A percentile compares a stretch with the other conserved stretches of the same genome.
Conservation (phyloP, 2,113 vertebrate genomes). For the Cisticola juncidis region DNA sequence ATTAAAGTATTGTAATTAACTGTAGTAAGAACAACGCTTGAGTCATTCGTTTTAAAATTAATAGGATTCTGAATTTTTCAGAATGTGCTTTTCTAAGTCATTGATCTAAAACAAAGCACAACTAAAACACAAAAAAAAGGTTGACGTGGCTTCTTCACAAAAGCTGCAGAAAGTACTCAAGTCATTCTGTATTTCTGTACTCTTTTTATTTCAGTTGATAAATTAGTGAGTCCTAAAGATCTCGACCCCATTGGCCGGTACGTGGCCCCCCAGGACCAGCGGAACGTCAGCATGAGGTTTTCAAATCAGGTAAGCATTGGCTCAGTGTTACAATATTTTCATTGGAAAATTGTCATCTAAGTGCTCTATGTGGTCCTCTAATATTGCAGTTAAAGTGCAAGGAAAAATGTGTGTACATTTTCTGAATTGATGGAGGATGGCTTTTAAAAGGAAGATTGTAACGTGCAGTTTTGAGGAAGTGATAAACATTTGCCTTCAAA, state of each 20-base stretch:
- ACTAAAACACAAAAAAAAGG: neutral
- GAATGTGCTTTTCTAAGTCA: neutral
- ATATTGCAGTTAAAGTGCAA: neutral
- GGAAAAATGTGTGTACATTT: neutral
- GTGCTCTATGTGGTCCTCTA: neutral
- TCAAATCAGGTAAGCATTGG: conserved; percentile 88
- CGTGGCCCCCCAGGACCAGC: conserved; percentile 82
- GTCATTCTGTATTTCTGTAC: neutral
- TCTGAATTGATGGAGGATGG: neutral
- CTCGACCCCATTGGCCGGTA: conserved; percentile 91
- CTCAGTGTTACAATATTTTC: neutral
- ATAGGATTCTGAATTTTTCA: neutral
- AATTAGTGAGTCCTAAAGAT: conserved; percentile 92
- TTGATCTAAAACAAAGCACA: neutral
- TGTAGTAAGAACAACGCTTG: neutral
- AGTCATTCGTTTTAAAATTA: neutral
- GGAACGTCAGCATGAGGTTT: conserved; percentile 95
- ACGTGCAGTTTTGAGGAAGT: neutral
- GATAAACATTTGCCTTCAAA: neutral
- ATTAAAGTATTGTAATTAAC: neutral
- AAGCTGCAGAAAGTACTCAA: neutral
- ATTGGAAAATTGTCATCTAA: neutral
- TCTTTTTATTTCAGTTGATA: conserved; percentile 79
- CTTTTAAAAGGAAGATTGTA: neutral
- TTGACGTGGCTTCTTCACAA: neutral